These are phyloP conservation scores for Euphonia xanthogaster DNA, from an alignment of 2,797 vertebrate genomes.

Conservation along the genomic window DNA sequence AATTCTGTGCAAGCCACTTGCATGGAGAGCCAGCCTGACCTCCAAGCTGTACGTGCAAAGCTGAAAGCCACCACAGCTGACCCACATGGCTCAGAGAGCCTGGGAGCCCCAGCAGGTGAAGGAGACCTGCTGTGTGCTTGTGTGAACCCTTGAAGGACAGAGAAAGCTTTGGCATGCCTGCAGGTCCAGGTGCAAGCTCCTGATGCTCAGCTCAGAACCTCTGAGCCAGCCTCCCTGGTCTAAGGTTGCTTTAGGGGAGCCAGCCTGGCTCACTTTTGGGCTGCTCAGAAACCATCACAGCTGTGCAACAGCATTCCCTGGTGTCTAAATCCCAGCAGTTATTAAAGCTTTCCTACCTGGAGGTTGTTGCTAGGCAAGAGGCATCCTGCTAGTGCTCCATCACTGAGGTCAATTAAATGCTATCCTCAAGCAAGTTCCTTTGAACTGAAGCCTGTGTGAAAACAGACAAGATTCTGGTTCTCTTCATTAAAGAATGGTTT, in stretches of 20 bases:
- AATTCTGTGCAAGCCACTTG: not conserved
- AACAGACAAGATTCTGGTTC: not conserved
- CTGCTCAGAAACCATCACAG: not conserved
- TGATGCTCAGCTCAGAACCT: not conserved
- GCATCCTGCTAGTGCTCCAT: not conserved
- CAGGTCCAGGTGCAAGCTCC: not conserved
- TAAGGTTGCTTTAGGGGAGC: not conserved
- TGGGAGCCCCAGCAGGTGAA: not conserved
- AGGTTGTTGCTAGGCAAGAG: slow-evolving; percentile 9
- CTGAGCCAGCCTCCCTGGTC: not conserved
- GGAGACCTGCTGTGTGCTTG: not conserved
- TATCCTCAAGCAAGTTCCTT: slow-evolving; percentile 31
- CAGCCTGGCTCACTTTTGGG: not conserved
- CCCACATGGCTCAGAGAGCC: not conserved
- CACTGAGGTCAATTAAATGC: slow-evolving; percentile 43
- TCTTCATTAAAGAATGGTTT: slow-evolving; percentile 6
- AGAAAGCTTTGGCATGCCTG: not conserved
- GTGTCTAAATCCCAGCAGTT: slow-evolving; percentile 1
- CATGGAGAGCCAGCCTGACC: not conserved
- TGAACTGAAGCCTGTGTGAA: slow-evolving; percentile 1
- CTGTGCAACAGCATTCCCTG: not conserved
- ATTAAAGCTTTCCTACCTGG: slow-evolving; percentile 5
- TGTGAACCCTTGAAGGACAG: not conserved
- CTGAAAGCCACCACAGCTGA: not conserved
- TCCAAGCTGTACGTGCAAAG: not conserved